Percentiles rank a stretch among this genome's conserved stretches.
These are phyloP conservation scores for Mythimna ferrago DNA, from an alignment of 2,888 invertebrate genomes.

Conservation along the genomic window DNA sequence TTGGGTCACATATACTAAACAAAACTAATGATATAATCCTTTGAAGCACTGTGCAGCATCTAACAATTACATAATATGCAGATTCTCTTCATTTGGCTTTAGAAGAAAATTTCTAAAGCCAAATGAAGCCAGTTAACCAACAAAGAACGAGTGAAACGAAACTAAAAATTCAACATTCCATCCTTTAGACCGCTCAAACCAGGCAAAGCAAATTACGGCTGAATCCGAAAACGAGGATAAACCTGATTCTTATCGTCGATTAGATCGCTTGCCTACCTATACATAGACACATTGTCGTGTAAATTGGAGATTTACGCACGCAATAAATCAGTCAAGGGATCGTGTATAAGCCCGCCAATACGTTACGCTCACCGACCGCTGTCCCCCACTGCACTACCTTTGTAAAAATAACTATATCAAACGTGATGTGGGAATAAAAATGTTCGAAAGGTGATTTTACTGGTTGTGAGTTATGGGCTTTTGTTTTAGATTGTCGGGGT, in stretches of 20 bases:
- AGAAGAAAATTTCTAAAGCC: background rate
- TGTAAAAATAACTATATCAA: slow-evolving; percentile 71
- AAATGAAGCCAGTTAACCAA: background rate
- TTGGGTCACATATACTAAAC: too few species aligned
- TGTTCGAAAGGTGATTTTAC: slow-evolving; percentile 67
- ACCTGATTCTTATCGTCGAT: slow-evolving; percentile 76
- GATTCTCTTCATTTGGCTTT: background rate
- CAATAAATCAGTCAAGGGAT: slow-evolving; percentile 89
- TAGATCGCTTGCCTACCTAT: slow-evolving; percentile 72
- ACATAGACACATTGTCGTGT: slow-evolving; percentile 80
- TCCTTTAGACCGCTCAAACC: slow-evolving; percentile 40
- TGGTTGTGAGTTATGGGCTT: slow-evolving; percentile 62
- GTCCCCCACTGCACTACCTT: slow-evolving; percentile 75
- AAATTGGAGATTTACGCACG: slow-evolving; percentile 88
- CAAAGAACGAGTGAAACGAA: slow-evolving; percentile 24
- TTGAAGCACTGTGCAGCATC: background rate
- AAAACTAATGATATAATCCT: too few species aligned
- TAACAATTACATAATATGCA: background rate
- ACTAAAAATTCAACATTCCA: slow-evolving; percentile 45
- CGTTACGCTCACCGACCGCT: slow-evolving; percentile 81
- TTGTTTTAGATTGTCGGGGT: slow-evolving; percentile 54
- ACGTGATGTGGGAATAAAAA: slow-evolving; percentile 68
- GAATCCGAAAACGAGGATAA: slow-evolving; percentile 64
- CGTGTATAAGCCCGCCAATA: slow-evolving; percentile 85
- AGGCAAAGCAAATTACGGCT: slow-evolving; percentile 60